A percentile compares a stretch with the other conserved stretches of the same genome.
Conservation (phyloP, 2,797 vertebrate genomes). For the Psittacula echo region DNA sequence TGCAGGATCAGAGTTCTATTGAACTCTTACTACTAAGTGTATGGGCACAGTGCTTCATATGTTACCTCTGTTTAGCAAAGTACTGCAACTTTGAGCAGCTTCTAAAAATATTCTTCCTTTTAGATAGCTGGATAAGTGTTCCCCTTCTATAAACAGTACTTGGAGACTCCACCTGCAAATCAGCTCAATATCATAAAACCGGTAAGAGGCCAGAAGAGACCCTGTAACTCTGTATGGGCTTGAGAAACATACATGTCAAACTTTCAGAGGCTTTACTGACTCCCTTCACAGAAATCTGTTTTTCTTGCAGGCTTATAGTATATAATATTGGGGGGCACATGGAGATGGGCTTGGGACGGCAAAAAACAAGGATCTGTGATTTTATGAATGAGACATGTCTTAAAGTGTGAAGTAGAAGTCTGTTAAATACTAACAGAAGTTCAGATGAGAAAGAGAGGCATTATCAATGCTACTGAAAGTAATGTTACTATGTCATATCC, state of each 20-base stretch:
- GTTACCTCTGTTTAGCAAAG: neutral
- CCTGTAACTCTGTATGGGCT: accelerated
- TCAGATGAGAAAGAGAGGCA: conserved; percentile 12
- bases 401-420: neutral
- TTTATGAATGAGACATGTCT: neutral
- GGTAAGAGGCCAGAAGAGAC: neutral
- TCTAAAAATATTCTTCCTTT: neutral
- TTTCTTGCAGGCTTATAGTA: neutral
- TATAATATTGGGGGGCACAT: neutral
- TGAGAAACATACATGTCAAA: neutral
- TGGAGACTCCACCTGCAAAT: neutral
- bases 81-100: neutral
- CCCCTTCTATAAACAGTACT: neutral
- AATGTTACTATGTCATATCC: neutral
- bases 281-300: neutral
- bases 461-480: neutral
- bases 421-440: conserved; percentile 9
- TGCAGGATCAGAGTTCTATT: neutral
- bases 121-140: neutral
- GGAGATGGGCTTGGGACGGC: neutral
- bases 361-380: neutral
- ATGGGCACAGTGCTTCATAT: neutral
- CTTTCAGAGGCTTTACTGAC: neutral
- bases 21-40: neutral
- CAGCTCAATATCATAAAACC: neutral